Percentiles rank a stretch among this genome's conserved stretches.
phyloP scores from a whole-genome alignment of 1,140 invertebrate genomes.

The Drosophila miranda region DNA sequence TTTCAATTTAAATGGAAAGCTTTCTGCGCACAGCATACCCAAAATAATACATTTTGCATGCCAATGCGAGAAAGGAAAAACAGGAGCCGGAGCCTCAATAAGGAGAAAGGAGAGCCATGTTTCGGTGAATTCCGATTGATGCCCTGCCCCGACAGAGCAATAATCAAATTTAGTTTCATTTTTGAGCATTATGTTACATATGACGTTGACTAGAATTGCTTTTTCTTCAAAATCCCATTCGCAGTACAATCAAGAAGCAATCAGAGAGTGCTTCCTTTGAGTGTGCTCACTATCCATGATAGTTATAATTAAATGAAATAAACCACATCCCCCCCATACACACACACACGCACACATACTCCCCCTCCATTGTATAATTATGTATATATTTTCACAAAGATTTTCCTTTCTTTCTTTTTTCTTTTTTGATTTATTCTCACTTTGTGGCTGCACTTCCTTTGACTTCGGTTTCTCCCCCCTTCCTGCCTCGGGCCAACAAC shows the following conservation, averaged over 20 bases:
- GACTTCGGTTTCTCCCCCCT: neutral
- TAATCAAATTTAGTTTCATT: constrained; percentile 40
- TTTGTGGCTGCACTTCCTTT: neutral
- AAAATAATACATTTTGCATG: constrained; percentile 39
- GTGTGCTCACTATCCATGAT: constrained; percentile 4
- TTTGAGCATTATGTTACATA: constrained; percentile 19
- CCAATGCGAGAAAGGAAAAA: constrained; percentile 5
- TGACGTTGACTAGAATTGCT: constrained; percentile 9
- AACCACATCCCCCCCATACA: neutral
- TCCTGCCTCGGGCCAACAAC: neutral
- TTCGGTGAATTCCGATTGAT: neutral
- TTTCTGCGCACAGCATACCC: constrained; percentile 38
- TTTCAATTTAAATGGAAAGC: constrained; percentile 73
- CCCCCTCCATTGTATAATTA: constrained; percentile 30
- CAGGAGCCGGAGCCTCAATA: neutral
- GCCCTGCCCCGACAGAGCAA: constrained; percentile 1
- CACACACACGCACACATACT: no score
- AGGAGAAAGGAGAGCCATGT: neutral
- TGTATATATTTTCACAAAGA: constrained; percentile 4
- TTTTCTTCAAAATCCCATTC: constrained; percentile 24
- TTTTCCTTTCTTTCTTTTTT: neutral
- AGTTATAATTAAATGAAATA: constrained; percentile 34
- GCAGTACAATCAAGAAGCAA: constrained; percentile 19
- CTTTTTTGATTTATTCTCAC: neutral
- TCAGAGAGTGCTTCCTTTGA: constrained; percentile 8